These are phyloP conservation scores for Enteromius trimaculatus DNA, from an alignment of 2,797 vertebrate genomes.

Conservation along the genomic window DNA sequence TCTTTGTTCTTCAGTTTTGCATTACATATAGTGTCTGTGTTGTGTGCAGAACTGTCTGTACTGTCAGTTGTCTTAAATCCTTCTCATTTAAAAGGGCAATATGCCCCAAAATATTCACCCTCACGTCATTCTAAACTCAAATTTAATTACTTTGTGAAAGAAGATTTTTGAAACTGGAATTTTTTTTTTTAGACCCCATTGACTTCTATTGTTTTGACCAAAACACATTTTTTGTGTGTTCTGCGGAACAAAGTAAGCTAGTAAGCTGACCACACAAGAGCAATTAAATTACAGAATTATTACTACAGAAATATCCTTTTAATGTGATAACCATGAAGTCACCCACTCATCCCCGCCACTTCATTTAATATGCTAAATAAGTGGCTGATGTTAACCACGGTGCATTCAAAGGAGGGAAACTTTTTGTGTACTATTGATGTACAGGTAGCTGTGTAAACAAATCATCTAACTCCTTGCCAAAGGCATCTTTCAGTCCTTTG, in stretches of 20 bases:
- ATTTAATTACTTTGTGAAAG: background rate
- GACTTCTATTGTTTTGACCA: background rate
- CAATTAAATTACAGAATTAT: background rate
- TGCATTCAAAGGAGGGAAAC: background rate
- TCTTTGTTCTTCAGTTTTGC: background rate
- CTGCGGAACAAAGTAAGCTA: background rate
- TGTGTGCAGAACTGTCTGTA: background rate
- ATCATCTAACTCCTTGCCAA: conserved; percentile 22
- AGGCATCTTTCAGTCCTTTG: conserved; percentile 10
- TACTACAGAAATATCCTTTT: background rate
- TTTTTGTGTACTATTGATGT: background rate
- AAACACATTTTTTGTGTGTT: background rate
- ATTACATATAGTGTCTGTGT: background rate
- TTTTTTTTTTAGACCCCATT: background rate
- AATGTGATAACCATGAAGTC: background rate
- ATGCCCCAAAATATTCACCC: background rate
- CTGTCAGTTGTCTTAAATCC: background rate
- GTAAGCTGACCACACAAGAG: background rate
- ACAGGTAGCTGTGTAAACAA: conserved; percentile 5
- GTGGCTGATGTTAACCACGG: background rate
- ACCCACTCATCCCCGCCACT: background rate
- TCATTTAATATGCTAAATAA: background rate
- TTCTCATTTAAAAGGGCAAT: no score
- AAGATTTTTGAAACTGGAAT: background rate
- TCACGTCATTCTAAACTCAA: background rate